These are phyloP conservation scores for Elaphurus davidianus DNA, from an alignment of 2,113 vertebrate species.

Conservation along the genomic window DNA sequence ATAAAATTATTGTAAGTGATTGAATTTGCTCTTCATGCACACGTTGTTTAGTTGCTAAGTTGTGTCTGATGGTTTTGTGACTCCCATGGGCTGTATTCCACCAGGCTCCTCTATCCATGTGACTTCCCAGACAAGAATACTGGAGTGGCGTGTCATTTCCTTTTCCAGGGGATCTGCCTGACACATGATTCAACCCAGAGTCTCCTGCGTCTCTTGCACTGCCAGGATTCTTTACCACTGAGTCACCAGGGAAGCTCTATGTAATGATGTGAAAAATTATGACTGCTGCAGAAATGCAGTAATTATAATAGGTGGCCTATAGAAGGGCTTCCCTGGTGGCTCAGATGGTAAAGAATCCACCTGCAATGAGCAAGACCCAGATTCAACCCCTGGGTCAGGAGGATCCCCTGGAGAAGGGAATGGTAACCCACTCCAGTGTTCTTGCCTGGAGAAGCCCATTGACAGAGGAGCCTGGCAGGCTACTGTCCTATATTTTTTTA, in stretches of 20 bases:
- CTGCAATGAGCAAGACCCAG: neutral
- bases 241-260: neutral
- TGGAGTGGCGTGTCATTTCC: neutral
- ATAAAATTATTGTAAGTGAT: neutral
- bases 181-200: neutral
- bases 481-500: neutral
- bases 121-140: neutral
- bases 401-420: neutral
- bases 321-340: neutral
- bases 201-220: neutral
- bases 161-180: neutral
- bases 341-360: neutral
- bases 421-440: neutral
- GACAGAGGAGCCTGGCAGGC: neutral
- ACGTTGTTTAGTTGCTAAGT: neutral
- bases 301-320: neutral
- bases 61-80: neutral
- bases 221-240: neutral
- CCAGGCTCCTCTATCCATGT: neutral
- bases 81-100: neutral
- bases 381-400: neutral
- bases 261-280: neutral
- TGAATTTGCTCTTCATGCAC: neutral
- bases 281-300: neutral
- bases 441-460: neutral